These are phyloP conservation scores for Graphium colonna DNA, from an alignment of 2,888 invertebrate species.

Conservation along the genomic window DNA sequence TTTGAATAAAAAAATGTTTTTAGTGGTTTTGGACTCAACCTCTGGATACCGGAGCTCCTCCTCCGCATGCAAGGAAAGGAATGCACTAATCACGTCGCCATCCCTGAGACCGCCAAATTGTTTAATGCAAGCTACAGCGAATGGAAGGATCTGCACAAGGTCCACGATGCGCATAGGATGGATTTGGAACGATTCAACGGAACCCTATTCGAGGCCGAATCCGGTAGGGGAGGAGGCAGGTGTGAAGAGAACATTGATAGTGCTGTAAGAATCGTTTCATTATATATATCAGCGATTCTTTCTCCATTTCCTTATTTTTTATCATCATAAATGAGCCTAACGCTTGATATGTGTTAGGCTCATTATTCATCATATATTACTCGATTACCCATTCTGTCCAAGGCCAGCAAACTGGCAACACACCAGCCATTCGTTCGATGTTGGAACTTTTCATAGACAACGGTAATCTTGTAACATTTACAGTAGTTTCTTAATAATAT, in stretches of 20 bases:
- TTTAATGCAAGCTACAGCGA: slow-evolving; percentile 46
- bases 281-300: no score
- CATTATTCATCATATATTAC: no score
- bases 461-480: no score
- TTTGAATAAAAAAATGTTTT: no score
- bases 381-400: no score
- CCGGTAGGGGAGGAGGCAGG: slow-evolving; percentile 31
- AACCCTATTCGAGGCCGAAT: slow-evolving; percentile 35
- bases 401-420: no score
- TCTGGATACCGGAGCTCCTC: slow-evolving; percentile 90
- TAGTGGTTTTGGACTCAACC: slow-evolving; percentile 84
- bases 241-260: slow-evolving; percentile 57
- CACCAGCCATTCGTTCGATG: no score
- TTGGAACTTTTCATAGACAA: no score
- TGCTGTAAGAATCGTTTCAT: slow-evolving; percentile 43
- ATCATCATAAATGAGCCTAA: no score
- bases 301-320: no score
- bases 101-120: slow-evolving; percentile 47
- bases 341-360: no score
- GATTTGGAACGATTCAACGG: slow-evolving; percentile 40
- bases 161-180: slow-evolving; percentile 57
- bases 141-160: slow-evolving; percentile 68
- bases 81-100: slow-evolving; percentile 52
- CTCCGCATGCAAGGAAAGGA: slow-evolving; percentile 72
- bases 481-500: no score